Conservation (phyloP, 2,113 vertebrate species). For the Corythornis cristatus region DNA sequence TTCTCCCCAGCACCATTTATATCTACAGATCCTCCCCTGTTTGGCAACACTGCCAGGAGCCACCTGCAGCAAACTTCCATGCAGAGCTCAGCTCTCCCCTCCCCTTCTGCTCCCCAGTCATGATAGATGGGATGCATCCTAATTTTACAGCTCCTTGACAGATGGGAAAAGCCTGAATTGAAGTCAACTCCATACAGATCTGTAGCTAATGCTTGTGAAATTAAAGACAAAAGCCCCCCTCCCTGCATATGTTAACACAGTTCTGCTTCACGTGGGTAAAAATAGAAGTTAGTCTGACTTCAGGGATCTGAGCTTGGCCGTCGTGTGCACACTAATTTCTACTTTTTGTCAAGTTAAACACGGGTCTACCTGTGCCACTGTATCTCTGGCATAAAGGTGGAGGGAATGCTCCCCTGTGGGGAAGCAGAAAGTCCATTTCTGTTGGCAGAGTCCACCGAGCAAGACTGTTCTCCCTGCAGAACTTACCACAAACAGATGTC, state of each 20-base stretch:
- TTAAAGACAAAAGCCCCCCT: background rate
- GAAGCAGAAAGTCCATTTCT: background rate
- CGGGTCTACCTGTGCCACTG: background rate
- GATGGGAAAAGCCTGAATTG: slow-evolving; percentile 3
- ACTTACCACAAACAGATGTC: background rate
- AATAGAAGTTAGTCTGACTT: slow-evolving; percentile 13
- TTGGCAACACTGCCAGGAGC: background rate
- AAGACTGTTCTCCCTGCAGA: background rate
- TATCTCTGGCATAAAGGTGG: background rate
- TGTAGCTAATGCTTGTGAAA: background rate
- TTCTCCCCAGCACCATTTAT: background rate
- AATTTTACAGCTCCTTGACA: slow-evolving; percentile 30
- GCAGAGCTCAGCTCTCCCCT: background rate
- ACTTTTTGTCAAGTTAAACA: background rate
- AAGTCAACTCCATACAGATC: slow-evolving; percentile 22
- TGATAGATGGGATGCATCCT: background rate
- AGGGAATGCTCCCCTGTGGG: background rate
- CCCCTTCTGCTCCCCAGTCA: background rate
- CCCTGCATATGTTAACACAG: background rate
- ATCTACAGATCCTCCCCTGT: background rate
- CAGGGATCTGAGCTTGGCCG: slow-evolving; percentile 4
- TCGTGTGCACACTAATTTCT: background rate
- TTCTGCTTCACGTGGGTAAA: background rate
- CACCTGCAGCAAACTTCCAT: background rate
- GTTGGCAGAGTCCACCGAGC: background rate